Conservation (phyloP, 2,113 vertebrate species). For the Dromas ardeola region DNA sequence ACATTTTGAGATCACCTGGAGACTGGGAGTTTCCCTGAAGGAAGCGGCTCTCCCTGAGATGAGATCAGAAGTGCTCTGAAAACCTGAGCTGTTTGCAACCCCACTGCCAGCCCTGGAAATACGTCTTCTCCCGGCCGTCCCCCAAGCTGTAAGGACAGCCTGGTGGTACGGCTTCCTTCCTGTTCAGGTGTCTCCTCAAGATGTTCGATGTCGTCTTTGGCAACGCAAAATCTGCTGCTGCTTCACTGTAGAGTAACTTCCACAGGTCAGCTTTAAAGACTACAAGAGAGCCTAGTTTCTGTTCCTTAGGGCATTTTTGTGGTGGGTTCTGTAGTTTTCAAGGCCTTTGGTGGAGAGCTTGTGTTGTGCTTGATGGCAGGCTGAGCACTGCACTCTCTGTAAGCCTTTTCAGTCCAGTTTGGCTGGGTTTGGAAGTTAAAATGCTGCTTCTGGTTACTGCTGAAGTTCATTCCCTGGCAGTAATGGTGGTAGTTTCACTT, state of each 20-base stretch:
- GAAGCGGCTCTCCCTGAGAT: not conserved
- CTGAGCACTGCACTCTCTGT: not conserved
- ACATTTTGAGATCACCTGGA: slow-evolving; percentile 44
- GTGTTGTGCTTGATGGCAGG: not conserved
- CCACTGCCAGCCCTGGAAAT: not conserved
- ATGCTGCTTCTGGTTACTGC: not conserved
- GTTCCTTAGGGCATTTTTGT: not conserved
- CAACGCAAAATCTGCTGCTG: not conserved
- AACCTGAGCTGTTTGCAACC: not conserved
- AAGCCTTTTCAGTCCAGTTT: not conserved
- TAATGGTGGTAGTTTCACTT: not conserved
- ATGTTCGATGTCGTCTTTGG: not conserved
- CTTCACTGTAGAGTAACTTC: not conserved
- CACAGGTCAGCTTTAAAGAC: not conserved
- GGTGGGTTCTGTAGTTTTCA: not conserved
- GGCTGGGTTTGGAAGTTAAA: not conserved
- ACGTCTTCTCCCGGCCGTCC: not conserved
- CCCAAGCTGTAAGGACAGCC: not conserved
- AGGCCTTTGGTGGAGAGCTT: not conserved
- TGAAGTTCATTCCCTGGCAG: not conserved
- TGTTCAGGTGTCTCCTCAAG: not conserved
- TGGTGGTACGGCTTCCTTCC: not conserved
- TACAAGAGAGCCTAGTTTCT: not conserved
- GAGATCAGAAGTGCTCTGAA: not conserved
- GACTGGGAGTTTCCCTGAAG: not conserved